Evolutionary conservation across 2,888 invertebrate species (phyloP).

Genomic region (Drosophila merina): DNA sequence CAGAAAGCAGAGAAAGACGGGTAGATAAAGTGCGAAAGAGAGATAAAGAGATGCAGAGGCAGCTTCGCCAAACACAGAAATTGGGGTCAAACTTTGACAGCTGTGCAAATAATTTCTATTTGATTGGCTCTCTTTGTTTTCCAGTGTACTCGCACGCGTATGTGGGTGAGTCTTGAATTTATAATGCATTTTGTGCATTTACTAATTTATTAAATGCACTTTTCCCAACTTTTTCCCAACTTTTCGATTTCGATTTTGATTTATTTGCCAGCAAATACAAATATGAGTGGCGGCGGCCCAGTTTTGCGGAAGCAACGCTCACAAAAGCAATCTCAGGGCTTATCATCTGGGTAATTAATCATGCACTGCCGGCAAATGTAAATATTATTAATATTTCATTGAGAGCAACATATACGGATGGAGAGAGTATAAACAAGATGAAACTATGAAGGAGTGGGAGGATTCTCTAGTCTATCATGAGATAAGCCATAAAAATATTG

Average conservation of each 20-base stretch:
- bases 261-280: constrained; percentile 63
- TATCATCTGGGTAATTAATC: constrained; percentile 40
- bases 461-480: constrained; percentile 18
- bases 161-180: constrained; percentile 62
- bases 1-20: constrained; percentile 9
- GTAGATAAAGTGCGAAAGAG: not conserved
- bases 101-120: constrained; percentile 75
- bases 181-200: constrained; percentile 72
- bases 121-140: constrained; percentile 30
- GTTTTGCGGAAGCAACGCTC: constrained; percentile 40
- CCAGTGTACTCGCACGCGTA: constrained; percentile 6
- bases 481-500: constrained; percentile 79
- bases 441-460: not conserved
- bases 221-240: constrained; percentile 17
- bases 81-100: constrained; percentile 76
- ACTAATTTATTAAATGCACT: constrained; percentile 77
- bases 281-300: constrained; percentile 53
- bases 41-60: constrained; percentile 2
- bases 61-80: constrained; percentile 42
- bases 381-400: constrained; percentile 49
- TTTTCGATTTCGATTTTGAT: constrained; percentile 51
- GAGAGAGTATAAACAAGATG: constrained; percentile 30
- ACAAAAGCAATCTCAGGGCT: constrained; percentile 31
- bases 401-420: constrained; percentile 38
- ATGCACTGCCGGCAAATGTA: constrained; percentile 32